Evolutionary conservation across 2,797 vertebrate genomes (phyloP).

Genomic region (Cephalopachus bancanus): DNA sequence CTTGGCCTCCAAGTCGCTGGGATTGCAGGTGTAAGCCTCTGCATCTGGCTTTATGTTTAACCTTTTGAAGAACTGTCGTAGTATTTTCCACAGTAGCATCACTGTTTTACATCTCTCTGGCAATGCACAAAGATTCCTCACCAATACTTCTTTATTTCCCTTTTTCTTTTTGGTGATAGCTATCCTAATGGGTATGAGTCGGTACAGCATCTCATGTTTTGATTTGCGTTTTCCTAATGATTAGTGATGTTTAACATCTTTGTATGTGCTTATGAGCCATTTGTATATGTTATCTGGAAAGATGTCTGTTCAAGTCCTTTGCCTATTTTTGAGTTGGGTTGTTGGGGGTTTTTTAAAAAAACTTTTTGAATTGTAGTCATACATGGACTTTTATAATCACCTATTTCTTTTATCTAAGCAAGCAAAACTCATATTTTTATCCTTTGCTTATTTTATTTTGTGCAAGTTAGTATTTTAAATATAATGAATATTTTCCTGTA

Average conservation of each 20-base stretch:
- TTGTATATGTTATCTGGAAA: conserved; percentile 26
- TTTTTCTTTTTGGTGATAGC: not conserved
- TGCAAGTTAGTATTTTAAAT: not conserved
- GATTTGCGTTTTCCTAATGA: not conserved
- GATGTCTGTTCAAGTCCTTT: not conserved
- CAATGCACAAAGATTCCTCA: not conserved
- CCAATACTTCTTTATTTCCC: not conserved
- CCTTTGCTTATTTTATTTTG: not conserved
- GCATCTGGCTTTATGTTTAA: not conserved
- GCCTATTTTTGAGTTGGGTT: not conserved
- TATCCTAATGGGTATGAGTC: not conserved
- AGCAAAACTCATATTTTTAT: not conserved
- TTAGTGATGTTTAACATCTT: not conserved
- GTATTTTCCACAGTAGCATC: not conserved
- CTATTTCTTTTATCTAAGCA: not conserved
- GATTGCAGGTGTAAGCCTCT: not conserved
- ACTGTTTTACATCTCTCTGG: not conserved
- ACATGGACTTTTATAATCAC: not conserved
- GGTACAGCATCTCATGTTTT: not conserved
- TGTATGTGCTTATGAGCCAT: not conserved
- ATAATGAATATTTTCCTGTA: not conserved
- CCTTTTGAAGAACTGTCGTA: not conserved
- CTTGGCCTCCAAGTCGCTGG: not conserved
- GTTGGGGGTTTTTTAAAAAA: not conserved
- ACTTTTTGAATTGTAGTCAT: not conserved